Base-by-base conservation (phyloP, 1,140 invertebrate species). In the Penaeus vannamei region DNA sequence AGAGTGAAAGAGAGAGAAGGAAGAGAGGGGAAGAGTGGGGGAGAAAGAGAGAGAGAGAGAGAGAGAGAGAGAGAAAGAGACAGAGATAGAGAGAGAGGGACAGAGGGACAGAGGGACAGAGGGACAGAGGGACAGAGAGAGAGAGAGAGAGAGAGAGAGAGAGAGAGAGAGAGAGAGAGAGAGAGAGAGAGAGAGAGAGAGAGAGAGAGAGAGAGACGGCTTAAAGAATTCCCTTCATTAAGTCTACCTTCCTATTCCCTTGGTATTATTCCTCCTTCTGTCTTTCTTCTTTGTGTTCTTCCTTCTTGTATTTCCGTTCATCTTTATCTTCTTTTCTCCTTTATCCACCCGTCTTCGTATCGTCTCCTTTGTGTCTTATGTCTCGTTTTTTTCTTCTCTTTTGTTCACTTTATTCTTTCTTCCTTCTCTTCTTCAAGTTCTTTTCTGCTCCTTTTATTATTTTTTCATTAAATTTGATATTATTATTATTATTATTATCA, bases 401-500 rank as follows among this genome's bases (percentile, higher is more conserved):
- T 53, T 53, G 10, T 53, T 53, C 53, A 66, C 53, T 53, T 53
- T 53, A 12, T 53, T 53, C 53, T 53, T 53, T 12, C 17, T 53
- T 72, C 66, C 22, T 22, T 72, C 19, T 19, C 66, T 72, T 2
- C 20, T 17, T 72, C 22, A 0, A 7, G 3, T n/a, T 72, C 66
- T 72, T 72, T 72, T 72, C 66, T 72, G 10, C 17, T 22, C 32
- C 66, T 22, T 1, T 20, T 22, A 14, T 20, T 19, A 1, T 32
- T 22, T 69, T 14, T 69, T 64, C 62, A 19, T 64, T 19, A 19
- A 19, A 64, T 64, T 64, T 64, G n/a, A 19, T 64, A 64, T 64
- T 64, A 64, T 64, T 64, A 64, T 64, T 64, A 64, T 64, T 64
- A 64, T 64, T 64, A 64, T 64, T 64, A 64, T 64, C n/a, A 64